Evolutionary conservation across 2,797 vertebrate species (phyloP), one percentile per base, ranked within the genome.

Genomic region (Rousettus madagascariensis): DNA sequence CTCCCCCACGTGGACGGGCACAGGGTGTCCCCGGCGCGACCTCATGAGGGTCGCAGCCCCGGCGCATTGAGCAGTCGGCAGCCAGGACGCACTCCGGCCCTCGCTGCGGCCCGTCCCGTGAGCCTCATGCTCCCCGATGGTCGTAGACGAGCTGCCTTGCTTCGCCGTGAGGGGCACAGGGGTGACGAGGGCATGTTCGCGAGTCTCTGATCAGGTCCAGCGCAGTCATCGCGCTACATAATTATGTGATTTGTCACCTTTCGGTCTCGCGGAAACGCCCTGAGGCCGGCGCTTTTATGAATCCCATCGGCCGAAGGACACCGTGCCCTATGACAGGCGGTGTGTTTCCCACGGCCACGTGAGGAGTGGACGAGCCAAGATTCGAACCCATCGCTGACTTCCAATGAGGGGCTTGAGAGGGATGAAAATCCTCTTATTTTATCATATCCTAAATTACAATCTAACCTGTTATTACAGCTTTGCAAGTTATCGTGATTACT

Each of bases 371-470:
- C 30, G 4, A 59, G 24, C 57, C 78, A 36, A 16, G n/a, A 53
- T 55, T 51, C 46, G 68, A 53, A n/a, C 20, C 22, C 41, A 38
- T 77, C 30, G 16, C 15, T 59, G 80, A 65, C 9, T 71, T 1
- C 30, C 46, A 30, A 0, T 6, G 12, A 28, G 30, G 13, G 28
- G 13, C 1, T 28, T 61, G 15, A 33, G 41, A 69, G 38, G 8
- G 59, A 55, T 53, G 36, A 59, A 86, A 68, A 46, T 86, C 82
- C 22, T 79, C 78, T 41, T 43, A 38, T 83, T 43, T 65, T 11
- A 20, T 57, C n/a, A 4, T 53, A 75, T 33, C 38, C 36, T 33
- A 63, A 74, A 43, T 74, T 2, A 69, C 66, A 87, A 61, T 68
- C 61, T 51, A 15, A 71, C 63, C 59, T 43, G 38, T 46, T n/a